Percentiles rank a stretch among this genome's conserved stretches.
phyloP scores from a whole-genome alignment of 2,888 invertebrate genomes.

The Cepaea hortensis region DNA sequence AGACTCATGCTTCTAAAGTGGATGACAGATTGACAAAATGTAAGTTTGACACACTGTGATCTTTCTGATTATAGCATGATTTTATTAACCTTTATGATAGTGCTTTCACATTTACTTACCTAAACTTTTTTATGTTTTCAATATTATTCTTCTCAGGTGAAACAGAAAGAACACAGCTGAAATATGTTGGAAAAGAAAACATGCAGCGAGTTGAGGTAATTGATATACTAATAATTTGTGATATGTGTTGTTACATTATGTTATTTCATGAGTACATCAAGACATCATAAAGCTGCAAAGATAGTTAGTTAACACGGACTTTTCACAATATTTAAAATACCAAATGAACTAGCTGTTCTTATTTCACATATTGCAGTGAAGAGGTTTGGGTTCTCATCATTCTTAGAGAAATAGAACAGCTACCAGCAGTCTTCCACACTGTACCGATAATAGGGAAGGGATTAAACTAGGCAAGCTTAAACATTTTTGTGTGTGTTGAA shows the following conservation, averaged over 20 bases:
- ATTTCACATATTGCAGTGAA: no score
- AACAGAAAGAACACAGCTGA: constrained; percentile 65
- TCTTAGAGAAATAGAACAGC: no score
- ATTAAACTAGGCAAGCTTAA: no score
- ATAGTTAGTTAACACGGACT: no score
- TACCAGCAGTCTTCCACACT: no score
- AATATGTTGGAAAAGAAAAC: constrained; percentile 64
- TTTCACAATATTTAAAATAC: no score
- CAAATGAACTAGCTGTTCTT: no score
- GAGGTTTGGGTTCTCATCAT: no score
- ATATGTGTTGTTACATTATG: neutral
- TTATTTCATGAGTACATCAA: neutral
- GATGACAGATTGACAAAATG: constrained; percentile 64
- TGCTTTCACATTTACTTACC: neutral
- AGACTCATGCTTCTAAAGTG: constrained; percentile 64
- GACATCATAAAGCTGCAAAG: no score
- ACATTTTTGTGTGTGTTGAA: no score
- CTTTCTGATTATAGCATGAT: neutral
- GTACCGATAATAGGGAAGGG: no score
- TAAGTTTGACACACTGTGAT: constrained; percentile 50
- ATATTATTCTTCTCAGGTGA: constrained; percentile 61
- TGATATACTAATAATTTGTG: neutral
- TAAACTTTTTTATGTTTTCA: neutral
- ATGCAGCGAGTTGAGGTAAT: constrained; percentile 67
- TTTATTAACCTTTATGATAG: neutral